These are phyloP conservation scores for Alcedo atthis DNA, from an alignment of 2,797 vertebrate species.

Conservation along the genomic window DNA sequence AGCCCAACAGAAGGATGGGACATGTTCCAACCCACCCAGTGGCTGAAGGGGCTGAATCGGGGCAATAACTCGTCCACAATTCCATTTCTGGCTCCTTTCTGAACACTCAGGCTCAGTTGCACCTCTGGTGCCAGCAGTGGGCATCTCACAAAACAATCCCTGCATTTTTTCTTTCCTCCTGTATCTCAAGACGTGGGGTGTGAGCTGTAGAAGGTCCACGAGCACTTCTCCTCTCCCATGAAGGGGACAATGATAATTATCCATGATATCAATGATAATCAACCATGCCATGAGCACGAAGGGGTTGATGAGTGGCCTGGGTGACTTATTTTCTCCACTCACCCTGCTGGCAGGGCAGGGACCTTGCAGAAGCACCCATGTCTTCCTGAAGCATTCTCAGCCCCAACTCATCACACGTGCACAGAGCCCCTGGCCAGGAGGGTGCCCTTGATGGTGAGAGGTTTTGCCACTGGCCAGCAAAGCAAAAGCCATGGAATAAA, in stretches of 20 bases:
- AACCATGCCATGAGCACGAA: too few relatives aligned
- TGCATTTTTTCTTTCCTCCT: not conserved
- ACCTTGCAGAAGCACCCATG: not conserved
- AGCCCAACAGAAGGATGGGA: not conserved
- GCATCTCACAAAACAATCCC: not conserved
- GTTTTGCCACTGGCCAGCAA: not conserved
- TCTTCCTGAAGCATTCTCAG: not conserved
- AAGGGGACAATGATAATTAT: too few relatives aligned
- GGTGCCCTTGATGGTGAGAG: accelerated
- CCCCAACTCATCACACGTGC: not conserved
- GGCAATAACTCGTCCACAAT: accelerated
- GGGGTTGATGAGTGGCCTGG: accelerated
- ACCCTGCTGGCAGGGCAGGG: accelerated
- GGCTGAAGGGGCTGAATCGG: not conserved
- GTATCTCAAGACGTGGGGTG: accelerated
- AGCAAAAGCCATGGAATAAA: not conserved
- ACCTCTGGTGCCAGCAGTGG: not conserved
- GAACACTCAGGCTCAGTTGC: not conserved
- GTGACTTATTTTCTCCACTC: not conserved
- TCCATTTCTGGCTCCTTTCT: not conserved
- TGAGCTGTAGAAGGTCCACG: accelerated
- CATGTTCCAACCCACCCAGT: not conserved
- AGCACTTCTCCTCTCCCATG: not conserved
- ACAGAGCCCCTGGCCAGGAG: not conserved
- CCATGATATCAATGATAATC: too few relatives aligned